Evolutionary conservation across 2,888 invertebrate genomes (phyloP).

Genomic region (Yponomeuta cagnagella): DNA sequence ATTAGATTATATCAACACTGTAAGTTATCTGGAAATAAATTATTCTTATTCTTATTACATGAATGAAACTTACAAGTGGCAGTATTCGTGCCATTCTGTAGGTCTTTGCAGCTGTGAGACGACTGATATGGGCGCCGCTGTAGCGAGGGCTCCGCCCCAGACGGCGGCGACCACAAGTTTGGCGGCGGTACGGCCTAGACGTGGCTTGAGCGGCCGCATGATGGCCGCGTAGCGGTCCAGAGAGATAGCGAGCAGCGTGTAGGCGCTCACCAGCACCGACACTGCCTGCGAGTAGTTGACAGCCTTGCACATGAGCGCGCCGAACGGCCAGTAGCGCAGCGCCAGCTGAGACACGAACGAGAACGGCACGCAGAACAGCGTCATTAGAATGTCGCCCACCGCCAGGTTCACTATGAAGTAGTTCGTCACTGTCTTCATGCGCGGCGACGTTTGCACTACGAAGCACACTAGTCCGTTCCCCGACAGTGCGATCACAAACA

Average conservation of each 20-base stretch:
- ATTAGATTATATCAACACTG: too few species aligned
- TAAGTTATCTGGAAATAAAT: too few species aligned
- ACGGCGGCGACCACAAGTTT: conserved; percentile 81
- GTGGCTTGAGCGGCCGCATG: conserved; percentile 89
- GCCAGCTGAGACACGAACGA: conserved; percentile 88
- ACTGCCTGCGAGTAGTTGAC: conserved; percentile 90
- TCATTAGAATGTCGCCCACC: conserved; percentile 92
- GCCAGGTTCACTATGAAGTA: conserved; percentile 93
- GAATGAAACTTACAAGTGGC: conserved; percentile 74
- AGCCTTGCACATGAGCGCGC: conserved; percentile 84
- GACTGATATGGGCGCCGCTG: conserved; percentile 87
- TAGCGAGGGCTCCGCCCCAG: conserved; percentile 85
- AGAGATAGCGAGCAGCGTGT: conserved; percentile 93
- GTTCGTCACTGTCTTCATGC: conserved; percentile 95
- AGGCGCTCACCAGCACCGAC: conserved; percentile 89
- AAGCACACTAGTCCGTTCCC: conserved; percentile 91
- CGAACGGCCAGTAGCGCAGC: conserved; percentile 93
- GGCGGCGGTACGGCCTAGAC: conserved; percentile 83
- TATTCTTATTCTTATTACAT: too few species aligned
- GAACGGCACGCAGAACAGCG: conserved; percentile 92
- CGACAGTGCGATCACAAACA: conserved; percentile 81
- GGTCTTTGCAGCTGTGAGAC: conserved; percentile 82
- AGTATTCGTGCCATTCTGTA: conserved; percentile 75
- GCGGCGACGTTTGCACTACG: conserved; percentile 86
- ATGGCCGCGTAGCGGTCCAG: conserved; percentile 94